phyloP scores from a whole-genome alignment of 2,888 invertebrate species.

The Gastrophysa polygoni region DNA sequence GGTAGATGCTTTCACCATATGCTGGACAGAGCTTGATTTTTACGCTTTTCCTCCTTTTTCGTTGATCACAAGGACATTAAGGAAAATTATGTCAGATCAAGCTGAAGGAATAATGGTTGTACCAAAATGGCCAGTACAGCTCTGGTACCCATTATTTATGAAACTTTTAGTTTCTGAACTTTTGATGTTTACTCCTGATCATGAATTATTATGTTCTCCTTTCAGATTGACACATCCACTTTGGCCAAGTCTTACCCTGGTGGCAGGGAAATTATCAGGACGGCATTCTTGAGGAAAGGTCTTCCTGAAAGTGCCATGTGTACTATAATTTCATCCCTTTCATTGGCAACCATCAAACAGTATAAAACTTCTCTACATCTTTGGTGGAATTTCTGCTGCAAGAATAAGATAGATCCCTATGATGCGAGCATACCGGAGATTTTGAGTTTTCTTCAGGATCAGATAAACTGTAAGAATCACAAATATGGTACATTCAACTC shows the following conservation, averaged over 20 bases:
- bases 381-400: not conserved
- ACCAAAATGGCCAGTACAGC: constrained; percentile 12
- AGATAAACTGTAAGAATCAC: not conserved
- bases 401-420: not conserved
- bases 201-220: constrained; percentile 10
- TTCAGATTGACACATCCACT: constrained; percentile 8
- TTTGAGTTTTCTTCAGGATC: constrained; percentile 4
- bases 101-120: constrained; percentile 19
- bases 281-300: constrained; percentile 23
- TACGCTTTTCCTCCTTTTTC: constrained; percentile 36
- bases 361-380: not conserved
- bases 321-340: constrained; percentile 12
- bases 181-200: not conserved
- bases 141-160: constrained; percentile 12
- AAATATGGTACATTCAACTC: constrained; percentile 36
- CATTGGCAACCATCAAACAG: constrained; percentile 1
- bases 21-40: constrained; percentile 26
- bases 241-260: constrained; percentile 26
- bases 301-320: constrained; percentile 15
- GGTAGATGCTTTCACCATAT: constrained; percentile 30
- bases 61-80: constrained; percentile 7
- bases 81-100: constrained; percentile 17
- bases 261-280: constrained; percentile 38
- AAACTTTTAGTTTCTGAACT: constrained; percentile 2
- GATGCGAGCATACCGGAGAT: not conserved